Percentiles rank a stretch among this genome's conserved stretches.
phyloP scores from a whole-genome alignment of 2,888 invertebrate genomes.

The Drosophila histrio region DNA sequence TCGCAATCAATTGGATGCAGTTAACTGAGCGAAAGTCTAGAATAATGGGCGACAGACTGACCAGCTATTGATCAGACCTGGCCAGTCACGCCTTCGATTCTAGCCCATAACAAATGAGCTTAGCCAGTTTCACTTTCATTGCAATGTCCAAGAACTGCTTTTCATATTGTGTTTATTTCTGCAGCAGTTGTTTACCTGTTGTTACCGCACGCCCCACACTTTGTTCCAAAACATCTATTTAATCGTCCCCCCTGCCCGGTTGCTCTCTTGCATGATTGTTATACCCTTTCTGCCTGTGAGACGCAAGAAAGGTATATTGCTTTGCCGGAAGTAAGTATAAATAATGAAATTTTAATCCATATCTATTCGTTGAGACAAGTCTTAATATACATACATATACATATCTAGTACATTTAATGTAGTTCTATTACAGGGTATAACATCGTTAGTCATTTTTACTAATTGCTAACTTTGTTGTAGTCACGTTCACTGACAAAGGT shows the following conservation, averaged over 20 bases:
- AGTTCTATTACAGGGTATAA: conserved; percentile 5
- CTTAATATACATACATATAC: too few species aligned
- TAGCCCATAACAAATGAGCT: conserved; percentile 51
- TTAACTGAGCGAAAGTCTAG: conserved; percentile 68
- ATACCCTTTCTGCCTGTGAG: conserved; percentile 6
- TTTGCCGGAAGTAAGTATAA: neutral
- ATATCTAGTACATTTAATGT: too few species aligned
- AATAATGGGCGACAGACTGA: conserved; percentile 42
- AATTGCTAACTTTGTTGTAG: conserved; percentile 15
- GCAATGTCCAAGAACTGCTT: conserved; percentile 50
- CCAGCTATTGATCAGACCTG: conserved; percentile 18
- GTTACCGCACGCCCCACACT: conserved; percentile 35
- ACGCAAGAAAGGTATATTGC: neutral
- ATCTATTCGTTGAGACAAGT: neutral
- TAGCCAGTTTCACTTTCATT: conserved; percentile 69
- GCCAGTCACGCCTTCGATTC: conserved; percentile 44
- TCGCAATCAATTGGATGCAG: conserved; percentile 53
- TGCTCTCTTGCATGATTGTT: conserved; percentile 18
- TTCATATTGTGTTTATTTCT: conserved; percentile 20
- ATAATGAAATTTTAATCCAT: neutral
- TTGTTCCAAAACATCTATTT: conserved; percentile 33
- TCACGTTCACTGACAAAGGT: conserved; percentile 66
- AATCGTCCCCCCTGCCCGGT: conserved; percentile 4
- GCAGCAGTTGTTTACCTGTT: conserved; percentile 35
- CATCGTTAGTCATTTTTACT: neutral